Conservation (phyloP, 1,140 invertebrate genomes). For the Hestina assimilis region DNA sequence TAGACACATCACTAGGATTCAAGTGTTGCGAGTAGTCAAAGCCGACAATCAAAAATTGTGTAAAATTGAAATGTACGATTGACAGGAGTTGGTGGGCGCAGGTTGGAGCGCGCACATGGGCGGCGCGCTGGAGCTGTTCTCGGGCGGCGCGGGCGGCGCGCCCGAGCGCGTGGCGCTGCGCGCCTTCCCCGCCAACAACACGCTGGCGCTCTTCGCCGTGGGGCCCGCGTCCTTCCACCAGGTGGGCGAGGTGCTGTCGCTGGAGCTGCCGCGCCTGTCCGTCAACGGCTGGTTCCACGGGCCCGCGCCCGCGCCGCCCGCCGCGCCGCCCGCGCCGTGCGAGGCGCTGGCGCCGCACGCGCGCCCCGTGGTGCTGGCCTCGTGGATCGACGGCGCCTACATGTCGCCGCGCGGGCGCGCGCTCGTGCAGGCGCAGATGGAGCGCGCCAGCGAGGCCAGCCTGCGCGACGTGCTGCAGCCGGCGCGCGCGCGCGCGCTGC, state of each 20-base stretch:
- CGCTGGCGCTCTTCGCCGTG: conserved; percentile 86
- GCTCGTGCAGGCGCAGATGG: conserved; percentile 64
- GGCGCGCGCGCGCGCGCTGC: conserved; percentile 22
- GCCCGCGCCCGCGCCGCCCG: conserved; percentile 42
- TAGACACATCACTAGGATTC: too few species aligned
- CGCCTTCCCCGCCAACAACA: conserved; percentile 83
- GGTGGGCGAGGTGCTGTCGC: conserved; percentile 83
- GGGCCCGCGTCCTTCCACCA: conserved; percentile 62
- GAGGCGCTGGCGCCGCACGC: conserved; percentile 25
- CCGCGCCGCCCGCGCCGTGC: conserved; percentile 20
- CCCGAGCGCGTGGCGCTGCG: conserved; percentile 78
- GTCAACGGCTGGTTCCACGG: conserved; percentile 90
- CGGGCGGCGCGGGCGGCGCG: conserved; percentile 77
- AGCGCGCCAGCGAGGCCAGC: conserved; percentile 48
- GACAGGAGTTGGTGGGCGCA: background rate
- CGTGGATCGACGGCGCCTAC: conserved; percentile 57
- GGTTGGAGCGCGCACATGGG: conserved; percentile 82
- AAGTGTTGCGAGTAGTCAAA: too few species aligned
- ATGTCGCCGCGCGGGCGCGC: conserved; percentile 54
- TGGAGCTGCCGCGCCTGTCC: conserved; percentile 81
- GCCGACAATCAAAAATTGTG: too few species aligned
- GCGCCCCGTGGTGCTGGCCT: conserved; percentile 34
- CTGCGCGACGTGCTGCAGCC: conserved; percentile 42
- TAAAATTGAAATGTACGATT: background rate
- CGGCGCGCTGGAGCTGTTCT: conserved; percentile 83